phyloP scores from a whole-genome alignment of 2,113 vertebrate species.

The Callaeas wilsoni region DNA sequence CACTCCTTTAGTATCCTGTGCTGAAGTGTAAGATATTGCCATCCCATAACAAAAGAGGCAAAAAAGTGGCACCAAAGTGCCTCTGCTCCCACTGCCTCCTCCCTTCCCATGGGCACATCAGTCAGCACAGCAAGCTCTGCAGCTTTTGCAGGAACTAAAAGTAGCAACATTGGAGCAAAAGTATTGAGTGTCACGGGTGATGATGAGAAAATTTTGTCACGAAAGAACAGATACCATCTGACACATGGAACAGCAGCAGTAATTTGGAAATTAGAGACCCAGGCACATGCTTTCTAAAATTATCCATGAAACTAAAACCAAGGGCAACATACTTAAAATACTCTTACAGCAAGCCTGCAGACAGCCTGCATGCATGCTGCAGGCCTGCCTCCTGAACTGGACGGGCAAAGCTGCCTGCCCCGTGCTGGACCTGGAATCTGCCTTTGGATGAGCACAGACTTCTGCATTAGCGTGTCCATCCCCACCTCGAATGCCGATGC shows the following conservation, averaged over 20 bases:
- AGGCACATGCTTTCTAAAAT: conserved; percentile 67
- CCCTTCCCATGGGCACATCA: neutral
- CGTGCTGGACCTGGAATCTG: neutral
- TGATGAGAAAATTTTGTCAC: conserved; percentile 35
- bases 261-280: conserved; percentile 54
- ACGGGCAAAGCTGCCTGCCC: neutral
- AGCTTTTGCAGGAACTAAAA: conserved; percentile 26
- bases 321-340: conserved; percentile 57
- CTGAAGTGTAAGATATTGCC: neutral
- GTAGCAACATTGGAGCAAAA: conserved; percentile 6
- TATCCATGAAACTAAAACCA: conserved; percentile 60
- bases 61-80: neutral
- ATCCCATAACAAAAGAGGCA: neutral
- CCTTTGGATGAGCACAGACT: neutral
- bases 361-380: neutral
- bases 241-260: conserved; percentile 42
- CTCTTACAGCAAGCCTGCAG: neutral
- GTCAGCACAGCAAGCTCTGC: neutral
- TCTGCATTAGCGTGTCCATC: neutral
- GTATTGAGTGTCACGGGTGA: conserved; percentile 27
- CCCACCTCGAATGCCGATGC: neutral
- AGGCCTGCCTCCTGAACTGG: neutral
- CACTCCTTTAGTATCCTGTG: neutral
- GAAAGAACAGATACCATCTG: conserved; percentile 27
- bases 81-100: neutral